Percentiles rank a stretch among this genome's conserved stretches.
phyloP scores from a whole-genome alignment of 2,888 invertebrate species.

The Hipparchia semele region DNA sequence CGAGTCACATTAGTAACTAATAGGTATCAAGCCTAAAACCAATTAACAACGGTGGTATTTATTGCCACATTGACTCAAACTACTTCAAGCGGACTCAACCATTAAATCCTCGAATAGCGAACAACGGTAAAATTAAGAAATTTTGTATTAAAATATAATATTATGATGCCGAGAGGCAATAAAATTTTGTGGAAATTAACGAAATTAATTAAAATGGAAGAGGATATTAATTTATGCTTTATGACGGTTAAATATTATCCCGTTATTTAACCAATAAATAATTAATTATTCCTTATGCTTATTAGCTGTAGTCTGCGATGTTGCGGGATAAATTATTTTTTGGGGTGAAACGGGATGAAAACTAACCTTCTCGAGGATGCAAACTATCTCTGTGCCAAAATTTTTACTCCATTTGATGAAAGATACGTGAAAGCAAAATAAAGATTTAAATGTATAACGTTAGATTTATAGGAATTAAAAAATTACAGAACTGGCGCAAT shows the following conservation, averaged over 20 bases:
- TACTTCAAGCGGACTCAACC: conserved; percentile 13
- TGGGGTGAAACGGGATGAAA: no score
- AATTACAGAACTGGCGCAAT: no score
- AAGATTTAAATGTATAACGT: no score
- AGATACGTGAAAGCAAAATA: no score
- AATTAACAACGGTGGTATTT: conserved; percentile 18
- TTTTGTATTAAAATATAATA: conserved; percentile 11
- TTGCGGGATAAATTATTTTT: no score
- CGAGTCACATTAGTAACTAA: neutral
- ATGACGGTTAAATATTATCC: conserved; percentile 2
- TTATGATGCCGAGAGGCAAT: neutral
- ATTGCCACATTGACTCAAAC: conserved; percentile 13
- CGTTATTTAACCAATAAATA: neutral
- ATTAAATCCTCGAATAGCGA: conserved; percentile 13
- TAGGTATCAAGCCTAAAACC: neutral
- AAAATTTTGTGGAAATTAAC: neutral
- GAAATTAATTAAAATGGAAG: conserved; percentile 9
- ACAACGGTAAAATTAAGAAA: conserved; percentile 4
- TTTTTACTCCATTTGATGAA: no score
- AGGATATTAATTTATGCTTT: conserved; percentile 10
- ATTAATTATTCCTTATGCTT: no score
- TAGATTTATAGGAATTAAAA: no score
- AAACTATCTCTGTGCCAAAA: no score
- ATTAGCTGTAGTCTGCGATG: no score
- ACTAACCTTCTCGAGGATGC: no score